Conservation (phyloP, 2,888 invertebrate species). For the Mythimna lalbum region DNA sequence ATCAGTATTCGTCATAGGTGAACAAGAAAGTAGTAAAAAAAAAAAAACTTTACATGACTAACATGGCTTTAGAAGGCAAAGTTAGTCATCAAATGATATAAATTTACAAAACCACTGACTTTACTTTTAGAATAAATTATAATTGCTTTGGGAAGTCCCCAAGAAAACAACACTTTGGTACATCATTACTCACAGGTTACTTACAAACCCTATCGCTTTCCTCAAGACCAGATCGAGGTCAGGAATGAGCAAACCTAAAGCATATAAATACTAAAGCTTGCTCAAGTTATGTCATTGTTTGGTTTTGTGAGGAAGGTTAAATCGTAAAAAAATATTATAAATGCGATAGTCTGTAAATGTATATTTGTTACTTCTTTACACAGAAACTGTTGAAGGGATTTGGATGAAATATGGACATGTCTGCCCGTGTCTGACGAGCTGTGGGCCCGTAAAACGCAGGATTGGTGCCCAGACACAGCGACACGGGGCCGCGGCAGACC, state of each 20-base stretch:
- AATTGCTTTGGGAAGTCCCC: not conserved
- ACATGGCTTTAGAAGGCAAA: not conserved
- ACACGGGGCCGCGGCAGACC: no score
- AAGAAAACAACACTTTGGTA: not conserved
- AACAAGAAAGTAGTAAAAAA: not conserved
- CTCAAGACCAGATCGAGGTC: not conserved
- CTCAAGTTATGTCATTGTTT: not conserved
- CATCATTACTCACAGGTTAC: conserved; percentile 5
- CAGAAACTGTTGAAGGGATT: no score
- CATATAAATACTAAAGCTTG: no score
- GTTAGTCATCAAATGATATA: conserved; percentile 22
- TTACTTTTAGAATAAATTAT: not conserved
- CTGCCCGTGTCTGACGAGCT: no score
- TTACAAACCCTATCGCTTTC: not conserved
- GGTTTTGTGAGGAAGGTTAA: no score
- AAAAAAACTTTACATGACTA: not conserved
- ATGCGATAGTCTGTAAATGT: no score
- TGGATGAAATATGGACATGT: no score
- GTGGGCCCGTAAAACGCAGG: no score
- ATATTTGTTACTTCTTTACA: no score
- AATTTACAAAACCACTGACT: not conserved
- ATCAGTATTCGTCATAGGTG: not conserved
- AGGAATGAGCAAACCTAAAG: not conserved
- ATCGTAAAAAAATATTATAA: no score
- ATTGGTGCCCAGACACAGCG: no score